Evolutionary conservation across 2,797 vertebrate species (phyloP), one percentile per base, ranked within the genome.

Genomic region (Thunnus albacares): DNA sequence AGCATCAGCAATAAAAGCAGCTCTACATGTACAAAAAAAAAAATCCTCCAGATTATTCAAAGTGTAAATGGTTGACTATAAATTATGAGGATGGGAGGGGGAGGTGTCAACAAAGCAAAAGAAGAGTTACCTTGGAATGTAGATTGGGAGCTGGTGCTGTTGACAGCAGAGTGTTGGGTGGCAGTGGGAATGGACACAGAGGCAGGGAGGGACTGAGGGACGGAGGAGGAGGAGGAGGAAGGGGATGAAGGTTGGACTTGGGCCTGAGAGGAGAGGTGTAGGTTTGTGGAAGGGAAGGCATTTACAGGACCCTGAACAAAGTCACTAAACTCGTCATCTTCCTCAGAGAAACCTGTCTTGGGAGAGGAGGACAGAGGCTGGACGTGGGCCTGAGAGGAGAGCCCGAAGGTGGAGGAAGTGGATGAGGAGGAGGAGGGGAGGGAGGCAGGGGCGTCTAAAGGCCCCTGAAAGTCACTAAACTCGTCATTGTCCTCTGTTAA

Each of bases 401-500:
- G 82, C 77, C 80, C 85, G 53, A 79, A 87, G 86, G 70, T 73
- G 79, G 85, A 86, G 66, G 85, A 71, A 80, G 83, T 64, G 66
- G 92, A 84, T 80, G 90, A 85, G 88, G 83, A 87, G 79, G 92
- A 93, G 59, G 82, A 93, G 90, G 93, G 92, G 90, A 95, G 94
- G 89, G 95, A 95, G 84, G 90, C 83, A 18, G 85, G 71, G 87
- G 79, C 83, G 75, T 97, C 96, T 93, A 96, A 80, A 18, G 97
- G 96, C 79, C 98, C 98, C 92, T 98, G 97, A 91, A 99, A 99
- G 95, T 98, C 98, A 97, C 97, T 99, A 97, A 99, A 99, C 86
- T 98, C 98, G 52, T 97, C 98, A 92, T 96, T 95, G 77, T 96
- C 97, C 84, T 96, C 95, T 14, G 96, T 94, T 93, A 97, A 95